These are phyloP conservation scores for Hylaeus volcanicus DNA, from an alignment of 1,140 invertebrate species.

Conservation along the genomic window DNA sequence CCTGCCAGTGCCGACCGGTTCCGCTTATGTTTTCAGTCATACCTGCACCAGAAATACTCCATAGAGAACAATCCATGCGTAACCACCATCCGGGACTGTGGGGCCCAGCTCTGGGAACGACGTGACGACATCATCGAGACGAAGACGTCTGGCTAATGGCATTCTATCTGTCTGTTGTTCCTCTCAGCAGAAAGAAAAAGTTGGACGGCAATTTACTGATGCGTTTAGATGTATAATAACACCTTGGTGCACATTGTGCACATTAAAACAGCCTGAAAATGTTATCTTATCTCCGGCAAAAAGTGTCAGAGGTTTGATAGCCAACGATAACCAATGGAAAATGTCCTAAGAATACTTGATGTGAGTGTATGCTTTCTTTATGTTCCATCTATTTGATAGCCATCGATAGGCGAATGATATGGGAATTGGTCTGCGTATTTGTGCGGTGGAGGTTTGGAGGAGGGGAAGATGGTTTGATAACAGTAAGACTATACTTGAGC, in stretches of 20 bases:
- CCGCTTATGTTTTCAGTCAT: constrained; percentile 13
- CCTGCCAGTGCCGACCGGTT: background rate
- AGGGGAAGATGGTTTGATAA: background rate
- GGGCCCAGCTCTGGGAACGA: constrained; percentile 85
- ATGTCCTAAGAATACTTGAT: constrained; percentile 4
- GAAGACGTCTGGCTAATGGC: constrained; percentile 77
- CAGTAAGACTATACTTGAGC: background rate
- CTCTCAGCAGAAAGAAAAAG: background rate
- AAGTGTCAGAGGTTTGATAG: constrained; percentile 57
- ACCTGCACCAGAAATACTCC: constrained; percentile 83
- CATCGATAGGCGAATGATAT: no score
- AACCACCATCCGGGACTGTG: constrained; percentile 83
- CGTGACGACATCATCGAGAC: constrained; percentile 81
- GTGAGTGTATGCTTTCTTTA: background rate
- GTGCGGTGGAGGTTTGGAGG: background rate
- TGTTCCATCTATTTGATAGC: background rate
- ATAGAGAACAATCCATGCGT: constrained; percentile 84
- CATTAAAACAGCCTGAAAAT: constrained; percentile 13
- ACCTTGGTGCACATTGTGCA: background rate
- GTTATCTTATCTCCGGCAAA: constrained; percentile 63
- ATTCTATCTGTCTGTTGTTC: constrained; percentile 50
- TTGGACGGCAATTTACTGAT: background rate
- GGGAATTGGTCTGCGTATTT: background rate
- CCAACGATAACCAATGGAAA: constrained; percentile 50
- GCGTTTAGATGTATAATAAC: constrained; percentile 3